Evolutionary conservation across 1,140 invertebrate species (phyloP).

Genomic region (Drosophila bifasciata): DNA sequence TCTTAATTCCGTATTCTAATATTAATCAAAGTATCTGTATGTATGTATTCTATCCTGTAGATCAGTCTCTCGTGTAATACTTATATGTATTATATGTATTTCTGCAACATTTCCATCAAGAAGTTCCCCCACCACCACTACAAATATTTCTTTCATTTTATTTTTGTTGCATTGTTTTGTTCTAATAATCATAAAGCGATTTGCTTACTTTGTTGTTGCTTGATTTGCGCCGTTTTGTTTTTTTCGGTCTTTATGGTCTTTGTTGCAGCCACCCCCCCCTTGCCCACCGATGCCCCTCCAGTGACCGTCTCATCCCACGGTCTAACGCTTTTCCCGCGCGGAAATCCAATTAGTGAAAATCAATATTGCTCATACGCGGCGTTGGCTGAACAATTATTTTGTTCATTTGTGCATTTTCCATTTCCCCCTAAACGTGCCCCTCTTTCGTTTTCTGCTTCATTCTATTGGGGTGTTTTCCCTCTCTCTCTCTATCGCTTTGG

Average conservation of each 20-base stretch:
- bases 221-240: not conserved
- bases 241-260: constrained; percentile 14
- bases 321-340: constrained; percentile 55
- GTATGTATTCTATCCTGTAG: no score
- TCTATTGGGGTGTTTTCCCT: not conserved
- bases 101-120: no score
- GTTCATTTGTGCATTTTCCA: constrained; percentile 51
- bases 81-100: no score
- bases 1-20: no score
- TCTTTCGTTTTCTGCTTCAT: not conserved
- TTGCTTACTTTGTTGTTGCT: constrained; percentile 24
- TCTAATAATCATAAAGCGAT: constrained; percentile 63
- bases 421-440: not conserved
- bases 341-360: constrained; percentile 79
- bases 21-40: no score
- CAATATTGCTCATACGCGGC: constrained; percentile 78
- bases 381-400: constrained; percentile 66
- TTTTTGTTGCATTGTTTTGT: constrained; percentile 40
- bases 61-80: no score
- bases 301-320: not conserved
- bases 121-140: no score
- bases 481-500: not conserved
- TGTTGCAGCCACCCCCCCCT: constrained; percentile 21
- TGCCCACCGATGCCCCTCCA: no score
- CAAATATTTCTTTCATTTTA: constrained; percentile 38